Base-by-base conservation (phyloP, 2,888 invertebrate species). In the Sinotaia quadrata region DNA sequence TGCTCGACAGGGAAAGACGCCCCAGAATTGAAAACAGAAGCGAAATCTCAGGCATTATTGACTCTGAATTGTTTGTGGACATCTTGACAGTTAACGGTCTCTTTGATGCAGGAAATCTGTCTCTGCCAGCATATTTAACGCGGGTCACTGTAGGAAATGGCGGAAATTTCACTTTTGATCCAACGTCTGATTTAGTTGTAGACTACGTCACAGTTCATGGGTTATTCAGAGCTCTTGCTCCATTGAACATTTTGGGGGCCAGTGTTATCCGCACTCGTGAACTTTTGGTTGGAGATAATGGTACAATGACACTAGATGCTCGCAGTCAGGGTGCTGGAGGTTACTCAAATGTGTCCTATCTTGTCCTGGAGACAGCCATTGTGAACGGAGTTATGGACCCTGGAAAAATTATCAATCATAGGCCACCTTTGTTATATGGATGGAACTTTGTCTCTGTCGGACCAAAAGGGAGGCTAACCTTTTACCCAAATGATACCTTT, bases 381-480 rank as follows among this genome's bases (percentile, higher is more conserved):
- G 62, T 81, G 8, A 44, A 73, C 41, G 81, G 81, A 10, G 51
- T 49, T 18, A 59, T 75, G 10, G 57, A 69, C 27, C 74, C 75
- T 2, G 80, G 80, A 0, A 47, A 54, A 41, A 59, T 79, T 33
- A 58, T 68, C 10, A 78, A 75, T 44, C 54, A 71, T 34, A 52
- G 69, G 4, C 62, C 54, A 2, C 67, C 67, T 4, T 18, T 61
- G 18, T 58, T 67, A 18, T 75, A 71, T 56, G 74, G 75, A 2
- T 78, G 78, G 80, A 76, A 79, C 51, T 68, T 65, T 21, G 52
- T 80, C n/a, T 60, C 71, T 10, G 74, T 79, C 12, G 62, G 69
- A 21, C 34, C 58, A 15, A 65, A 71, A 41, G 78, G 79, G 4
- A 44, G 27, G 1, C 63, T 80, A 4, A 68, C 70, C 44, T 79